Evolutionary conservation across 2,888 invertebrate species (phyloP), one percentile per base, ranked within the genome.

Genomic region (Catocala fraxini): DNA sequence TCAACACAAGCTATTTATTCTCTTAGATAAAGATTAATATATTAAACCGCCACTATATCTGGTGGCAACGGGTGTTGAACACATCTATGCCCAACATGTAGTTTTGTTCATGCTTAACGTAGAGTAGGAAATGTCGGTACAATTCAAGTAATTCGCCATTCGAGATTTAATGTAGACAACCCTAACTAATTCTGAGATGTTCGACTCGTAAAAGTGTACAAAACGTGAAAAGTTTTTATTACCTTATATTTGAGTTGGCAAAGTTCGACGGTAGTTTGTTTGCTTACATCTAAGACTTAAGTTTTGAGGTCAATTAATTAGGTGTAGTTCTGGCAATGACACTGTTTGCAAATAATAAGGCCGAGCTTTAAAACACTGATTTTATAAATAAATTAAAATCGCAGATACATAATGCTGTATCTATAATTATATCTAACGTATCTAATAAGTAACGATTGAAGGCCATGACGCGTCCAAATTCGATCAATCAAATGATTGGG

Each of bases 241-340:
- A 46, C 46, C 12, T 46, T 13, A 13, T 39, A 39, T 39, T 39
- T 39, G 35, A 39, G 35, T 39, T 39, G 35, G 35, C 35, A 39
- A 25, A 39, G 35, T 39, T 39, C 35, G 6, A 39, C 6, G 35
- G 6, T 2, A 39, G 9, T 39, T 12, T 46, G 7, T 46, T 12
- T 46, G 46, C 46, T 46, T n/a, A 11, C 43, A 43, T n/a, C 46
- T 46, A n/a, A n/a, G n/a, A n/a, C n/a, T n/a, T n/a, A n/a, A n/a
- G 43, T 45, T 51, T 53, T 7, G 25, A 53, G 41, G 34, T 9
- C 25, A 47, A 61, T 53, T 65, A 51, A 51, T 59, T 59, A 11
- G 61, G 53, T 58, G 48, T 39, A 53, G 60, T 63, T 59, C 42
- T 52, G 62, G n/a, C 58, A 71, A 65, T 73, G 72, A 65, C 65